Evolutionary conservation across 2,797 vertebrate species (phyloP), one percentile per base, ranked within the genome.

Genomic region (Gallirallus australis): DNA sequence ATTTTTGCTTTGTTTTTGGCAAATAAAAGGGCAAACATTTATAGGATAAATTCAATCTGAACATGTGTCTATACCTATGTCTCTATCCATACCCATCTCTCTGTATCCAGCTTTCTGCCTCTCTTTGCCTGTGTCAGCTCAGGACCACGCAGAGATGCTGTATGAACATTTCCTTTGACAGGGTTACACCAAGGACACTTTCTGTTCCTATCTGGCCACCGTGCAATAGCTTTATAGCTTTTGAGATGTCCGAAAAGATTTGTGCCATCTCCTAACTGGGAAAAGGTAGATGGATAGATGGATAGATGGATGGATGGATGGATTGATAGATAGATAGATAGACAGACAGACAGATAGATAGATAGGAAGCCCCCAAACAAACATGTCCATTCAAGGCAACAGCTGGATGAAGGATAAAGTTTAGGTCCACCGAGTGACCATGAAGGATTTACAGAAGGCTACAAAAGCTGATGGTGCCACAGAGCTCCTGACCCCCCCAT

Each of bases 351-450:
- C 8, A 42, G 42, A 19, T 45, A 45, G 18, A 18, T 42, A 18
- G 17, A 19, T 45, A 45, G 42, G 4, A 19, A 45, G 8, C 16
- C 42, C 42, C 47, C 47, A 47, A 59, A 63, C 21, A 47, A 47
- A 47, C 20, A 3, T 13, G 31, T 37, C 16, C 30, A 47, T 71
- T 82, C 95, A 95, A 97, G 71, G 82, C 81, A 98, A 98, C 98
- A 98, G 98, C 98, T 98, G 98, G 98, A 97, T 91, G 80, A 92
- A 94, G 97, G 98, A 89, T 97, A 98, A 98, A 98, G 98, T 97
- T 98, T 97, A 98, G 97, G 96, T 97, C 97, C 96, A 97, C 19
- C 1, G 21, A 73, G 53, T 28, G 60, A 91, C 96, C 5, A 1
- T 4, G 30, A 95, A 96, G 94, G 94, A 97, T 97, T 97, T 97